Base-by-base conservation (phyloP, 2,113 vertebrate genomes). In the Myxocyprinus asiaticus region DNA sequence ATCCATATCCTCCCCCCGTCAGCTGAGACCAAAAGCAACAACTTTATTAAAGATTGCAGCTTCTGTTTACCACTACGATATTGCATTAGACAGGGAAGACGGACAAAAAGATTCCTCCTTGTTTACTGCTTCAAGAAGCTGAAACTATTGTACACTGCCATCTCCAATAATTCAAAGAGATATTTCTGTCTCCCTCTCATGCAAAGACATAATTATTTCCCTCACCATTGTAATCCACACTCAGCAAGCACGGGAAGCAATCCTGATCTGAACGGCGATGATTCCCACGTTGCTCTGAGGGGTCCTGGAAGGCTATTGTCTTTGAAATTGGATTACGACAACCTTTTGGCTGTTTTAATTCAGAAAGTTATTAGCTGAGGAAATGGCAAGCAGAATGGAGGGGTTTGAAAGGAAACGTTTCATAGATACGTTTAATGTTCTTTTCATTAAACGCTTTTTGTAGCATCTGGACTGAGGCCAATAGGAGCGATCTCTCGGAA, bases 301-400 rank as follows among this genome's bases (percentile, higher is more conserved):
- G 73, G 68, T 75, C 66, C 86, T 85, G 86, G 81, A 73, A 82
- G 77, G 70, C 86, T 87, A 92, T 92, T 93, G 91, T 92, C 90
- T 93, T 88, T 80, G 91, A 92, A 93, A 94, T 94, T 92, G 91
- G 90, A 94, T 93, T 93, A 92, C 90, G 91, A 93, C 92, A 93
- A 94, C 93, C 92, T 93, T 90, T 91, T 91, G 90, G 84, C 75
- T 58, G 75, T 90, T 92, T 89, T 91, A 91, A 93, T 93, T 92
- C 92, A 89, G 85, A 90, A 90, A 87, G 89, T 90, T 91, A 92
- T 92, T 90, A 90, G 84, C 82, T 62, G 56, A 70, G 70, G 33
- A 67, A 67, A 76, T 7, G 78, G 63, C 64, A 77, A 65, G 69
- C 8, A 61, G 62, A 50, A 64, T 79, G 78, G 56, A 84, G 80